These are phyloP conservation scores for Ashinkailepas kermadecensis DNA, from an alignment of 2,888 invertebrate genomes.

Conservation along the genomic window DNA sequence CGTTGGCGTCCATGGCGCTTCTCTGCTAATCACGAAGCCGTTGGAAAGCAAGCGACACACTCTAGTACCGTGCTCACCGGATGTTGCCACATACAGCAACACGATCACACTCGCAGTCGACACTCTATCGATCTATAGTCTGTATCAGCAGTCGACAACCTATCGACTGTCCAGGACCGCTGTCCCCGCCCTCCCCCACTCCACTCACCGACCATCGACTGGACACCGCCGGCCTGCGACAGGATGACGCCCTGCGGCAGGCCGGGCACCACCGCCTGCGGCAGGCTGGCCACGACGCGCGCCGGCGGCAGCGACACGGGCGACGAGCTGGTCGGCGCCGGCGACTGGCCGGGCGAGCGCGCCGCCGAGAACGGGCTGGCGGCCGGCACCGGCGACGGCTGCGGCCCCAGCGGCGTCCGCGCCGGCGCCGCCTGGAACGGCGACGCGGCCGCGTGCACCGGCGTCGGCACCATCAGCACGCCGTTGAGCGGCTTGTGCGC, in stretches of 20 bases:
- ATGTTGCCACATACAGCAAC: too few species aligned
- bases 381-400: slow-evolving; percentile 18
- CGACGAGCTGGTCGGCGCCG: slow-evolving; percentile 3
- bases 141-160: too few species aligned
- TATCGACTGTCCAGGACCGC: too few species aligned
- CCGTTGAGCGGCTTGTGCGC: background rate
- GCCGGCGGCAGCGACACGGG: slow-evolving; percentile 1
- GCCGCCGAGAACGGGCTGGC: slow-evolving; percentile 13
- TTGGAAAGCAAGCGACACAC: too few species aligned
- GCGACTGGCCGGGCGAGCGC: slow-evolving; percentile 15
- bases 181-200: background rate
- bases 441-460: slow-evolving; percentile 8
- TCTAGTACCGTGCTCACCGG: too few species aligned
- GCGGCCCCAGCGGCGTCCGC: background rate
- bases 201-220: slow-evolving; percentile 6
- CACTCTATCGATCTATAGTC: too few species aligned
- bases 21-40: too few species aligned
- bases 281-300: background rate
- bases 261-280: too few species aligned
- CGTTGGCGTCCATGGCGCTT: too few species aligned
- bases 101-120: too few species aligned
- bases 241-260: slow-evolving; percentile 1
- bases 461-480: slow-evolving; percentile 4
- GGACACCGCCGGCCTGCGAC: background rate
- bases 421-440: slow-evolving; percentile 17